These are phyloP conservation scores for Callinectes sapidus DNA, from an alignment of 2,888 invertebrate species.

Conservation along the genomic window DNA sequence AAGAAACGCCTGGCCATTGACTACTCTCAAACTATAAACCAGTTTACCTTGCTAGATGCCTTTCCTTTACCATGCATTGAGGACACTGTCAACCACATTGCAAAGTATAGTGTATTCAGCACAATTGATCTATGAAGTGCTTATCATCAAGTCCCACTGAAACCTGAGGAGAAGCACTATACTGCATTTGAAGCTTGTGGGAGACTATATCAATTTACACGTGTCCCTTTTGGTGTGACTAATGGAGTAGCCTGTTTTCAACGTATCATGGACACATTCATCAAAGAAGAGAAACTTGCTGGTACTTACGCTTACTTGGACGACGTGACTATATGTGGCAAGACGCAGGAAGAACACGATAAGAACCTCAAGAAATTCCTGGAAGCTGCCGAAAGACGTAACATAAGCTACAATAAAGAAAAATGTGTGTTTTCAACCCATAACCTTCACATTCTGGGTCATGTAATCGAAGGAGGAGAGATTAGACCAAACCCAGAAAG, in stretches of 20 bases:
- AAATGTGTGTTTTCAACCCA: too few species aligned
- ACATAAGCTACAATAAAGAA: constrained; percentile 5
- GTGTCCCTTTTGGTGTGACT: too few species aligned
- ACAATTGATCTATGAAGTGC: constrained; percentile 64
- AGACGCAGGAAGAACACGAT: background rate
- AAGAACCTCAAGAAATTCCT: background rate
- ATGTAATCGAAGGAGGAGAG: too few species aligned
- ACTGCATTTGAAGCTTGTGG: constrained; percentile 65
- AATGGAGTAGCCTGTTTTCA: too few species aligned
- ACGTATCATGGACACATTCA: background rate
- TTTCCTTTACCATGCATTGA: constrained; percentile 63
- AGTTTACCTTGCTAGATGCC: constrained; percentile 37
- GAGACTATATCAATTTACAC: background rate
- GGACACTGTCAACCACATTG: constrained; percentile 41
- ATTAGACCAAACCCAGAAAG: background rate
- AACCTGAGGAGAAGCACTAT: constrained; percentile 48
- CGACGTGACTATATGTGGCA: too few species aligned
- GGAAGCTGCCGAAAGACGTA: background rate
- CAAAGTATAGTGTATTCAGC: constrained; percentile 63
- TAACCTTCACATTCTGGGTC: background rate
- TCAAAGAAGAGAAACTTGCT: background rate
- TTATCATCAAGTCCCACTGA: constrained; percentile 62
- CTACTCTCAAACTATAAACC: constrained; percentile 42
- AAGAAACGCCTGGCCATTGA: constrained; percentile 44
- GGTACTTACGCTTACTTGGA: constrained; percentile 8